A percentile compares a stretch with the other conserved stretches of the same genome.
phyloP scores from a whole-genome alignment of 2,888 invertebrate genomes.

The Cerceris ruficornis region DNA sequence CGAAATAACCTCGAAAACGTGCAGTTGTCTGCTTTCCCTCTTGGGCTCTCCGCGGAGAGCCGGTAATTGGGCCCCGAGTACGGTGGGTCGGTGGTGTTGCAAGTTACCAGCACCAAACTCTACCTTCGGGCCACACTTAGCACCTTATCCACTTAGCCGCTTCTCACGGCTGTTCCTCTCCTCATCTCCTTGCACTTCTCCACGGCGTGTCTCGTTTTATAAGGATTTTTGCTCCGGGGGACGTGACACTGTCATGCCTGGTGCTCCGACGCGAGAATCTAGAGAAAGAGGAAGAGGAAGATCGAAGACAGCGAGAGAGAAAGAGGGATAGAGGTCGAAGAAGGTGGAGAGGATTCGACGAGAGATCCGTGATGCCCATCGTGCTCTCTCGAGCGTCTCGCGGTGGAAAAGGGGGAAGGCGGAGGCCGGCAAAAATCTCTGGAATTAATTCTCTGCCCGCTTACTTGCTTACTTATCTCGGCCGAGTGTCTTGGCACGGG shows the following conservation, averaged over 20 bases:
- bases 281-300: conserved; percentile 19
- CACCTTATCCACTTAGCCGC: conserved; percentile 80
- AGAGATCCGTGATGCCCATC: conserved; percentile 60
- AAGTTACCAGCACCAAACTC: conserved; percentile 59
- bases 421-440: conserved; percentile 67
- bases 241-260: conserved; percentile 78
- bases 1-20: conserved; percentile 47
- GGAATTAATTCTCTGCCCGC: conserved; percentile 77
- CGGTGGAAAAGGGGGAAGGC: conserved; percentile 47
- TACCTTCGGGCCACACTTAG: conserved; percentile 77
- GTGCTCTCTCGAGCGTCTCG: conserved; percentile 71
- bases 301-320: conserved; percentile 13
- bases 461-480: conserved; percentile 68
- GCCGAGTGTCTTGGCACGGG: conserved; percentile 56
- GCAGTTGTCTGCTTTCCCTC: conserved; percentile 56
- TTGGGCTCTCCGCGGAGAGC: conserved; percentile 29
- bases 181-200: conserved; percentile 68
- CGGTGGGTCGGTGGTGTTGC: conserved; percentile 53
- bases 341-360: conserved; percentile 51
- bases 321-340: conserved; percentile 12
- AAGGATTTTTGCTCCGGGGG: conserved; percentile 77
- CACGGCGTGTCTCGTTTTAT: conserved; percentile 77
- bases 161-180: conserved; percentile 76
- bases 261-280: conserved; percentile 50
- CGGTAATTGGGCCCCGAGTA: conserved; percentile 67